These are phyloP conservation scores for Spialia ferax DNA, from an alignment of 2,888 invertebrate species.

Conservation along the genomic window DNA sequence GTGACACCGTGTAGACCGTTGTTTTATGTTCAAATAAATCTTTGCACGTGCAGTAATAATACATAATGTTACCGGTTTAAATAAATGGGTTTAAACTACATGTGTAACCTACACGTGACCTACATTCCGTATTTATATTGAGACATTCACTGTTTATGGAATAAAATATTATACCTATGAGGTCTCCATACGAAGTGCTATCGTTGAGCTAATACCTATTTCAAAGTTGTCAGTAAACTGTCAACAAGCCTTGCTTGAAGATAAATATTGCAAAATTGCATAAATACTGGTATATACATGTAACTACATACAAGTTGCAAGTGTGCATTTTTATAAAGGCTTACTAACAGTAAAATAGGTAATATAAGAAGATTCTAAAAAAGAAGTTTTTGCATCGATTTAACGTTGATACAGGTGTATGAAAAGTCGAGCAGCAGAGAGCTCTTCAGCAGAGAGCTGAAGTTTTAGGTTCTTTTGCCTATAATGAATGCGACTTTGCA, in stretches of 20 bases:
- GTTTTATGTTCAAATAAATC: slow-evolving; percentile 6
- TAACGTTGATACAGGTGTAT: no score
- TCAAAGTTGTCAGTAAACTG: slow-evolving; percentile 6
- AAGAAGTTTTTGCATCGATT: no score
- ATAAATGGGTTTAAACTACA: no score
- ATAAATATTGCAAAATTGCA: background rate
- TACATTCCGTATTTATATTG: slow-evolving; percentile 24
- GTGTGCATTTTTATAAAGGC: no score
- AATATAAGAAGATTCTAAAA: no score
- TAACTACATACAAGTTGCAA: no score
- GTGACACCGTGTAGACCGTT: background rate
- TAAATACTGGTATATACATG: no score
- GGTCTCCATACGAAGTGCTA: slow-evolving; percentile 10
- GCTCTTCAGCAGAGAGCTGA: no score
- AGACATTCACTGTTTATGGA: slow-evolving; percentile 27
- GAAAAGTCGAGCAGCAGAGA: no score
- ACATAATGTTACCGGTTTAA: slow-evolving; percentile 17
- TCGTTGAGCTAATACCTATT: slow-evolving; percentile 29
- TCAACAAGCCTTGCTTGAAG: background rate
- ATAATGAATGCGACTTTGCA: no score
- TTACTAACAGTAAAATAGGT: no score
- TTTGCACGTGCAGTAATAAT: slow-evolving; percentile 15
- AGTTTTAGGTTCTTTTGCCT: no score
- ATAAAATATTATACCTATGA: background rate
- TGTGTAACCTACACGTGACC: slow-evolving; percentile 20